Base-by-base conservation (phyloP, 2,797 vertebrate species). In the Sus cebifrons region DNA sequence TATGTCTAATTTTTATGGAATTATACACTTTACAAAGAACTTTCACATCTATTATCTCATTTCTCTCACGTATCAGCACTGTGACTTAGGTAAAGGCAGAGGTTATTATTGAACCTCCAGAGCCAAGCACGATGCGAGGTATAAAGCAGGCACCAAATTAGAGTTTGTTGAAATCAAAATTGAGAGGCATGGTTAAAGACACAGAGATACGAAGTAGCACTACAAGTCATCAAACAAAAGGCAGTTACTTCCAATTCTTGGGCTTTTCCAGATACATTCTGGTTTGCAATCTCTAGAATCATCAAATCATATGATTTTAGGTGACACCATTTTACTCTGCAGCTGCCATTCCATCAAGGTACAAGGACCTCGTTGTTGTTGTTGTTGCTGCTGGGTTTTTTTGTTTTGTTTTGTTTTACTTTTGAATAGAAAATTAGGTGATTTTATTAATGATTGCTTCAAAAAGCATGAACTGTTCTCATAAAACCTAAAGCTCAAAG, bases 1-100 rank as follows among this genome's bases (percentile, higher is more conserved):
- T 87, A 27, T 65, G 62, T 73, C 91, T 85, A 65, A 95, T 75
- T 81, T 85, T 88, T 96, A 56, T 21, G 25, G 52, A 94, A 94
- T 11, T 88, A 71, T 64, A 73, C 40, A 40, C 67, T 84, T 92
- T 75, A 84, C 16, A 75, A 82, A 92, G 64, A 91, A 44, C 52
- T 91, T 89, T 92, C 56, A 15, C 40, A 62, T 70, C 40, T 65
- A 36, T 74, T 74, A 13, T 44, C 60, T 89, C 32, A 58, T 86
- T 58, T 81, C 49, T 82, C 74, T 73, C 54, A 49, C 56, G 77
- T 2, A 25, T 25, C 77, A 89, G 86, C 21, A 68, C 81, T 74
- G 18, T 15, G 74, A 81, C 64, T 86, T 79, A 65, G 67, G 62
- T 58, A 74, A 62, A 89, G 27, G 29, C 17, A n/a, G 36, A 15